A percentile compares a stretch with the other conserved stretches of the same genome.
Conservation (phyloP, 2,797 vertebrate species). For the Gorsachius magnificus region DNA sequence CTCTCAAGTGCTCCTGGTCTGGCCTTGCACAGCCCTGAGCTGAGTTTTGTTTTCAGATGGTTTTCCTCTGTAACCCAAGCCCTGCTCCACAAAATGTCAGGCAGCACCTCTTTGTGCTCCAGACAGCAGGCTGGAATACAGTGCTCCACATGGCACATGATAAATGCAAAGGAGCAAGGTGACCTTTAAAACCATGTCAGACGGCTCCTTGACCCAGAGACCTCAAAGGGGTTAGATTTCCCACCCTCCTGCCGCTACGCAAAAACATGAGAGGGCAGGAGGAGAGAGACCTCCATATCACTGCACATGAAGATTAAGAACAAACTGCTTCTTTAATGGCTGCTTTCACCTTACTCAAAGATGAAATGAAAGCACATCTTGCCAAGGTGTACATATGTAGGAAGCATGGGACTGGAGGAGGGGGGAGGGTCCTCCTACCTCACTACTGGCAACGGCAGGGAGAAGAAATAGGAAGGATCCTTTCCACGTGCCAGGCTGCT, state of each 20-base stretch:
- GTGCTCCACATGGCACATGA: not conserved
- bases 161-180: constrained; percentile 52
- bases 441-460: not conserved
- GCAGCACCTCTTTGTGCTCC: constrained; percentile 52
- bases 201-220: constrained; percentile 69
- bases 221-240: constrained; percentile 41
- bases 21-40: not conserved
- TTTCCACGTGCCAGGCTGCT: not conserved
- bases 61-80: constrained; percentile 15
- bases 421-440: not conserved
- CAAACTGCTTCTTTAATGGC: constrained; percentile 53
- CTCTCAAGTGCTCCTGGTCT: not conserved
- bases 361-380: constrained; percentile 20
- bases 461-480: not conserved
- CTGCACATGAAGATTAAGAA: not conserved
- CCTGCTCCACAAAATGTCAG: constrained; percentile 61
- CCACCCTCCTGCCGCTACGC: not conserved
- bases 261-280: not conserved
- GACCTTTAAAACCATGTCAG: constrained; percentile 76
- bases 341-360: constrained; percentile 37
- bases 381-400: not conserved
- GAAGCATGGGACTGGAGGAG: not conserved
- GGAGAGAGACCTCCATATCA: not conserved
- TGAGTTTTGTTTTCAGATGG: constrained; percentile 34
- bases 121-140: not conserved